Evolutionary conservation across 2,113 vertebrate species (phyloP).

Genomic region (Chaetops frenatus): DNA sequence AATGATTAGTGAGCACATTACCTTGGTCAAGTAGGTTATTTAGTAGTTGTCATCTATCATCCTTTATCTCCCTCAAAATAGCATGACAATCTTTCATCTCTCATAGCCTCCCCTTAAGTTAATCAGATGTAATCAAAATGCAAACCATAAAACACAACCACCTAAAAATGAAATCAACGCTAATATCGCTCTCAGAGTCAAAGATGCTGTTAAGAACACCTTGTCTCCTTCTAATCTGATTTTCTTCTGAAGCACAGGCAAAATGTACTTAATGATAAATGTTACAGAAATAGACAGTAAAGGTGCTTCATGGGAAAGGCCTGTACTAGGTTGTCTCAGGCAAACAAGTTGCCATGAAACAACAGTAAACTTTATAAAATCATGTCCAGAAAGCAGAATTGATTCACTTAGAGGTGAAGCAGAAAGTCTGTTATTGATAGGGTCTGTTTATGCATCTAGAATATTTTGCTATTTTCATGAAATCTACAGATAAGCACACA

Average conservation of each 20-base stretch:
- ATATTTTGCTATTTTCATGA: neutral
- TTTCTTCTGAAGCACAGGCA: neutral
- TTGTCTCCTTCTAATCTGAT: neutral
- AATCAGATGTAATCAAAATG: slow-evolving; percentile 12
- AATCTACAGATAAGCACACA: neutral
- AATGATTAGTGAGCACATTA: neutral
- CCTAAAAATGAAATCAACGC: neutral
- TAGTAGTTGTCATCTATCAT: neutral
- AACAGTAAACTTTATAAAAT: neutral
- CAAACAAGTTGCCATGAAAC: neutral
- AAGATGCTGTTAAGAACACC: neutral
- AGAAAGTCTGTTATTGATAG: neutral
- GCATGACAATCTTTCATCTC: neutral
- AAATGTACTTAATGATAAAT: neutral
- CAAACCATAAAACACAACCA: neutral
- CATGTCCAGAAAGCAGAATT: neutral
- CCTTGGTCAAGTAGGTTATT: neutral
- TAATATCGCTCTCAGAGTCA: neutral
- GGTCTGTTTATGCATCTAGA: neutral
- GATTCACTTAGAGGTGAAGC: neutral
- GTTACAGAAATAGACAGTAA: neutral
- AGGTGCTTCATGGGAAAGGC: neutral
- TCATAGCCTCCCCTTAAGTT: neutral
- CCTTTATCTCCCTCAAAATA: neutral
- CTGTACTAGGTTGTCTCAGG: neutral